Conservation (phyloP, 2,797 vertebrate genomes). For the Sphenopsis melanotis region DNA sequence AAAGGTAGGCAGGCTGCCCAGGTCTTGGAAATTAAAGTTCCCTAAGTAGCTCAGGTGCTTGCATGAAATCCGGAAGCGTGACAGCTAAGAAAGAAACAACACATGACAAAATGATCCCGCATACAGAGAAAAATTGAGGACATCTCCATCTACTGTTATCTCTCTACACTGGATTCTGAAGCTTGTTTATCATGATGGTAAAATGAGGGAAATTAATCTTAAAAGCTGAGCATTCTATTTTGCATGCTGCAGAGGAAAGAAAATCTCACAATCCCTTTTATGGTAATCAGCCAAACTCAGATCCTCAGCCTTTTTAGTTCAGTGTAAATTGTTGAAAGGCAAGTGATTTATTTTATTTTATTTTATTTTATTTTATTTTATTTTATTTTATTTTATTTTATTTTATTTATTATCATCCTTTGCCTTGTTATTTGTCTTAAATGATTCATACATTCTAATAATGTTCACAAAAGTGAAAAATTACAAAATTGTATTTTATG, state of each 20-base stretch:
- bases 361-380: neutral
- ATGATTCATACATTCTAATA: neutral
- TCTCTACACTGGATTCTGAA: neutral
- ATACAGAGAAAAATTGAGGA: neutral
- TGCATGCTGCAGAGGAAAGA: neutral
- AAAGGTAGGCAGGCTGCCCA: conserved; percentile 61
- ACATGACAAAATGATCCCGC: neutral
- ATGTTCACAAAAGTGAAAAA: neutral
- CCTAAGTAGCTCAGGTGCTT: conserved; percentile 41
- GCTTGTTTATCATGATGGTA: neutral
- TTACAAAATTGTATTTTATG: neutral
- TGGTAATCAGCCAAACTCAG: neutral
- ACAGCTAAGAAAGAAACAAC: neutral
- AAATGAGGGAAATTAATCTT: neutral
- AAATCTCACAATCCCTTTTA: neutral
- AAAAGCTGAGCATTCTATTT: neutral
- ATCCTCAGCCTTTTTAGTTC: neutral
- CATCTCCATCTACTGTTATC: neutral
- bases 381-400: no score
- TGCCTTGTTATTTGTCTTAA: neutral
- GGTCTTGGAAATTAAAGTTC: conserved; percentile 59
- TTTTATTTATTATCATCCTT: neutral
- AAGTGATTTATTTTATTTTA: neutral
- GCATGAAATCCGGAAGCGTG: neutral
- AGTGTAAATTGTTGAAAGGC: neutral